Percentiles rank a stretch among this genome's conserved stretches.
Evolutionary conservation across 23 tunicate species (phyloP).

Genomic region (Styela plicata): DNA sequence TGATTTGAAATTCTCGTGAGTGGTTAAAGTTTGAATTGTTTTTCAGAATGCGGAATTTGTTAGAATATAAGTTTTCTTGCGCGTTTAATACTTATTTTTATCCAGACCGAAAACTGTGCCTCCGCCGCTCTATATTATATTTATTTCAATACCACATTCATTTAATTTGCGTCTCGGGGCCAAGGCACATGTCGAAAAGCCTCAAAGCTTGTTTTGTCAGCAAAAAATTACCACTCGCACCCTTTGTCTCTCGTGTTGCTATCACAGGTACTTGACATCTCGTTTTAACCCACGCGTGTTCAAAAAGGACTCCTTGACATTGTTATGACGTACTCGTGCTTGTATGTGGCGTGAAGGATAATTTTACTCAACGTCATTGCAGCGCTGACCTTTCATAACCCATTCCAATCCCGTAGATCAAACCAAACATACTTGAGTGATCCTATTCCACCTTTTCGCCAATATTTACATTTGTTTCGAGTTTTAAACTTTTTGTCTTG

Average conservation of each 20-base stretch:
- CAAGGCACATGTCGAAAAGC: background rate
- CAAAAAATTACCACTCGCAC: background rate
- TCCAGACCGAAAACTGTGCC: no score
- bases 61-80: no score
- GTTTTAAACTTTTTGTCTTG: background rate
- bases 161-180: no score
- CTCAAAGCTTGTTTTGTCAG: background rate
- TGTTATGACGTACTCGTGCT: background rate
- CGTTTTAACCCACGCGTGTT: background rate
- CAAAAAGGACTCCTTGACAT: background rate
- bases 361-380: background rate
- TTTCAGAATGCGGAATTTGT: no score
- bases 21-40: no score
- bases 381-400: background rate
- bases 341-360: background rate
- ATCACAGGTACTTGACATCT: background rate
- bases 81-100: no score
- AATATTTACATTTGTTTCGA: background rate
- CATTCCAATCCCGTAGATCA: background rate
- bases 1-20: no score
- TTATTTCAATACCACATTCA: no score
- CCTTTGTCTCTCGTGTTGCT: background rate
- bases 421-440: background rate
- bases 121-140: no score
- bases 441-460: background rate